phyloP scores from a whole-genome alignment of 2,888 invertebrate genomes.

The Phoronis australis region DNA sequence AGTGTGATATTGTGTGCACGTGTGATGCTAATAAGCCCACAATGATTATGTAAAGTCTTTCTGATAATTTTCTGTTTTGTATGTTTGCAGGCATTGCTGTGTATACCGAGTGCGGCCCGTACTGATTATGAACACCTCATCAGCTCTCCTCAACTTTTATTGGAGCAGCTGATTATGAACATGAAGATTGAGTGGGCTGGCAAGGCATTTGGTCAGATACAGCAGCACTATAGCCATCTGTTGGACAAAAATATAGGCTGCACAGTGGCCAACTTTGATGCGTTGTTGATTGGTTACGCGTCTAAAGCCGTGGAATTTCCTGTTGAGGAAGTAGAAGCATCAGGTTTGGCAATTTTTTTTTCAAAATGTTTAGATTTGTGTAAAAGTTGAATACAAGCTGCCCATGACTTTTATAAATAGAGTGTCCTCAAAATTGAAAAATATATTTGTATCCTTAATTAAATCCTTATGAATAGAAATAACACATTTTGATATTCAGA shows the following conservation, averaged over 20 bases:
- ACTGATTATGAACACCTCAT: constrained; percentile 42
- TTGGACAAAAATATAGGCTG: constrained; percentile 17
- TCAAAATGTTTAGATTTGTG: too few species aligned
- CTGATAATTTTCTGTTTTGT: too few species aligned
- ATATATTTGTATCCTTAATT: too few species aligned
- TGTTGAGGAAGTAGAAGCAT: constrained; percentile 24
- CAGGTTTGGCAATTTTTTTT: too few species aligned
- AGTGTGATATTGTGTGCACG: too few species aligned
- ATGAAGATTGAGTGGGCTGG: constrained; percentile 52
- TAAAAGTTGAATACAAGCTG: too few species aligned
- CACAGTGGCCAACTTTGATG: constrained; percentile 32
- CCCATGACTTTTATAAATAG: too few species aligned
- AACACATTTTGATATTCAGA: too few species aligned
- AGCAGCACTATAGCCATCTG: constrained; percentile 24
- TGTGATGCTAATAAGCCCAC: too few species aligned
- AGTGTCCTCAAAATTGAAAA: too few species aligned
- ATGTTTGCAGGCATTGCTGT: constrained; percentile 43
- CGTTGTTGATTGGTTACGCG: constrained; percentile 37
- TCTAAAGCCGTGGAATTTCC: constrained; percentile 43
- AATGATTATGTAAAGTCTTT: too few species aligned
- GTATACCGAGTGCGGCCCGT: constrained; percentile 29
- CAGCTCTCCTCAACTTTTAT: constrained; percentile 64
- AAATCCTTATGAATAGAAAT: too few species aligned
- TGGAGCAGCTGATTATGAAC: constrained; percentile 85
- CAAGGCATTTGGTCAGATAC: constrained; percentile 29